Evolutionary conservation across 2,113 vertebrate genomes (phyloP), one percentile per base, ranked within the genome.

Genomic region (Salvelinus alpinus): DNA sequence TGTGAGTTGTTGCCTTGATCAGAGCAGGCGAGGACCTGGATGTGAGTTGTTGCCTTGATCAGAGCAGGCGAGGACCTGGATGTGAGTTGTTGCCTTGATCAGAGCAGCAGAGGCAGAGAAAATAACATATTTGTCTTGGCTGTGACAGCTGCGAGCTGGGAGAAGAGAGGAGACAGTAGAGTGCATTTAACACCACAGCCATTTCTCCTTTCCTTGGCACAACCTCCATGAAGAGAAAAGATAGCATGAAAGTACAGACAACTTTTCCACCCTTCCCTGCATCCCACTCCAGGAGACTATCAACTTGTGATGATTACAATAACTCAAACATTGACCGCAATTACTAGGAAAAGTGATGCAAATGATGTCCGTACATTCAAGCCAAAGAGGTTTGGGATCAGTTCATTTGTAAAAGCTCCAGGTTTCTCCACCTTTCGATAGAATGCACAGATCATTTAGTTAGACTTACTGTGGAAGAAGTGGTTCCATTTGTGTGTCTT

Each of bases 401-500:
- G 9, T 12, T 44, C 9, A 44, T 44, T 44, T 29, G 27, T 66
- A 31, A 25, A 3, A 22, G 2, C 2, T 66, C 22, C 14, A 66
- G 12, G 16, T 5, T 29, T 25, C 12, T 66, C 25, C 16, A 18
- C 27, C 5, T 27, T 29, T 11, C 13, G 64, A 16, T 66, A 16
- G 64, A 66, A 66, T 54, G 14, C 51, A 66, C 29, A 66, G 12
- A 66, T 29, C 2, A 66, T 29, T 31, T 9, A 4, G 6, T 51
- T 75, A 65, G 86, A 92, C 93, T 94, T 85, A 94, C 94, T 91
- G 81, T 89, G 85, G 68, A 79, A 73, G 72, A 72, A 13, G 29
- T 78, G 79, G 79, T 82, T 72, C 62, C 92, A 93, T 82, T 86
- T 90, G 71, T 87, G 84, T 25, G 71, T 77, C 73, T 84, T 89